A percentile compares a stretch with the other conserved stretches of the same genome.
These are phyloP conservation scores for Dolichomitus sp. DNA, from an alignment of 2,888 invertebrate species.

Conservation along the genomic window DNA sequence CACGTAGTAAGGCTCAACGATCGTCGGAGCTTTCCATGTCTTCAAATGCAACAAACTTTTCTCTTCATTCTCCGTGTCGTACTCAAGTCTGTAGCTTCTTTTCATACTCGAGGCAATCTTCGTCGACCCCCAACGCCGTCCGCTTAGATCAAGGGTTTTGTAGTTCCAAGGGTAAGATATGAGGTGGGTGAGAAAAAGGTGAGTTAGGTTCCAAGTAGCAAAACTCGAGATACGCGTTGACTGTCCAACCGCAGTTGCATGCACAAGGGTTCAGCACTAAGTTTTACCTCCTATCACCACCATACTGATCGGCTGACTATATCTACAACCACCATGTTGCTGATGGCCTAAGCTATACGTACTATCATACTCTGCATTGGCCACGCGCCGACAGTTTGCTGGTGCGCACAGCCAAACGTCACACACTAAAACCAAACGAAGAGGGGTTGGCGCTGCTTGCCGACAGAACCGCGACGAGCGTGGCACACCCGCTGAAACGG, in stretches of 20 bases:
- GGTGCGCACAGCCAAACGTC: conserved; percentile 37
- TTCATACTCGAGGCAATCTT: conserved; percentile 48
- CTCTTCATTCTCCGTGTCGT: conserved; percentile 19
- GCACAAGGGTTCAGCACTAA: not conserved
- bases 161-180: not conserved
- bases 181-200: not conserved
- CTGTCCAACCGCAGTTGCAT: not conserved
- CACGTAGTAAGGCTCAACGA: conserved; percentile 24
- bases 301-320: too few relatives aligned
- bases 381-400: conserved; percentile 26
- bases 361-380: conserved; percentile 17
- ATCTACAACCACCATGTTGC: not conserved
- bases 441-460: conserved; percentile 32
- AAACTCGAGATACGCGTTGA: conserved; percentile 11
- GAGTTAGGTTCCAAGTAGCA: not conserved
- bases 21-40: not conserved
- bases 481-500: conserved; percentile 48
- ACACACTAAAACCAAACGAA: conserved; percentile 43
- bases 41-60: conserved; percentile 46
- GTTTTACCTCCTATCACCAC: not conserved
- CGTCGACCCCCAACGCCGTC: conserved; percentile 16
- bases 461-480: conserved; percentile 34
- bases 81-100: conserved; percentile 22
- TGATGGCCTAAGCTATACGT: not conserved
- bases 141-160: not conserved